Evolutionary conservation across 1,140 invertebrate species (phyloP).

Genomic region (Rhizoglyphus robini): DNA sequence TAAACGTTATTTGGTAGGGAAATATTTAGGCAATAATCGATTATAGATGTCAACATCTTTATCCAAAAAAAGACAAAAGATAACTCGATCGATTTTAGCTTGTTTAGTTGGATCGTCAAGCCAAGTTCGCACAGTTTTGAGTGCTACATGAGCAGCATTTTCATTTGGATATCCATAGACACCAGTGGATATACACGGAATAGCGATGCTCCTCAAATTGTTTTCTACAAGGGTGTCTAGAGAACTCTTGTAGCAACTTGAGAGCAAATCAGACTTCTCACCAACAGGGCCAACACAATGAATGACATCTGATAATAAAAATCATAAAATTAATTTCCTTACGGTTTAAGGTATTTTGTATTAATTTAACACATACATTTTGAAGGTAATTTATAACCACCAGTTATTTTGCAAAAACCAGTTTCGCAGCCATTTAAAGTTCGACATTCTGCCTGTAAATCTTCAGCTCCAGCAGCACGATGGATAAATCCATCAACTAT

Average conservation of each 20-base stretch:
- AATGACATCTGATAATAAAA: constrained; percentile 45
- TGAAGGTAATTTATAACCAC: constrained; percentile 55
- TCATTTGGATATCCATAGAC: constrained; percentile 61
- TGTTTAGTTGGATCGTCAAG: constrained; percentile 43
- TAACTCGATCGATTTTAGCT: constrained; percentile 47
- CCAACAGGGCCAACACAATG: constrained; percentile 67
- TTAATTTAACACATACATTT: constrained; percentile 37
- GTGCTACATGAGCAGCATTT: constrained; percentile 55
- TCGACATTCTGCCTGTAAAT: constrained; percentile 52
- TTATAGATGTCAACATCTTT: constrained; percentile 59
- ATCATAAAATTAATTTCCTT: background rate
- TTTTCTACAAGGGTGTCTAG: constrained; percentile 46
- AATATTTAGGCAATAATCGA: constrained; percentile 54
- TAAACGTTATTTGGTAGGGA: constrained; percentile 34
- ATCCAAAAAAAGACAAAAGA: constrained; percentile 64
- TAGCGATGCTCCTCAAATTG: constrained; percentile 46
- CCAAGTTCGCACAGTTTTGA: constrained; percentile 49
- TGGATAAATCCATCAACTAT: constrained; percentile 72
- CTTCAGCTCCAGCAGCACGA: constrained; percentile 48
- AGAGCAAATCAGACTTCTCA: constrained; percentile 48
- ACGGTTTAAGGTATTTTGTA: too few species aligned
- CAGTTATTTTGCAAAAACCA: constrained; percentile 65
- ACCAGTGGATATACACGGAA: constrained; percentile 39
- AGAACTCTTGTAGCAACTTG: constrained; percentile 53
- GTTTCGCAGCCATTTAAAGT: constrained; percentile 54